Percentiles rank a stretch among this genome's conserved stretches.
phyloP scores from a whole-genome alignment of 2,113 vertebrate genomes.

The Mobula hypostoma region DNA sequence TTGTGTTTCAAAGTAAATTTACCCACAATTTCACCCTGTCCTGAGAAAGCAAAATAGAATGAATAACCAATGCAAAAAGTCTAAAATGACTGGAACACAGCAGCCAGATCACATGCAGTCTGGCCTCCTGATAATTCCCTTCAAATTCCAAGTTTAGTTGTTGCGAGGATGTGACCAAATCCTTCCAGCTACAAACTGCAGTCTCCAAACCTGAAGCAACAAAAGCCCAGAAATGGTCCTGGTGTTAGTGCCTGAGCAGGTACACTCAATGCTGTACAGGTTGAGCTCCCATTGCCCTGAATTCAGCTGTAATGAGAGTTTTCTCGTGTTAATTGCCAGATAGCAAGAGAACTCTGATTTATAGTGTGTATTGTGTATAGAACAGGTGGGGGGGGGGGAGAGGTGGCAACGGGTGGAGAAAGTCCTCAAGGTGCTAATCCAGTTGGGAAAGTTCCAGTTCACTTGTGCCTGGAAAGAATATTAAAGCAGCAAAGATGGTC shows the following conservation, averaged over 20 bases:
- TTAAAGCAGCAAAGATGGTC: not conserved
- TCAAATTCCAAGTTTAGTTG: no score
- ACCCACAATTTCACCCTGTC: no score
- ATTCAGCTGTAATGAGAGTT: conserved; percentile 15
- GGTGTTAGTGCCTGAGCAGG: not conserved
- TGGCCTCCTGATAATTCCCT: no score
- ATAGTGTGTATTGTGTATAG: not conserved
- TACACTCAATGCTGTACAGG: not conserved
- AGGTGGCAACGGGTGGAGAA: not conserved
- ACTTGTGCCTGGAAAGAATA: conserved; percentile 15
- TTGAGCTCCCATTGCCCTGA: not conserved
- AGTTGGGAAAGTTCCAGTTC: not conserved
- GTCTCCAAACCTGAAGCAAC: not conserved
- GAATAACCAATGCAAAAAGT: no score
- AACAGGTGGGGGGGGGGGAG: not conserved
- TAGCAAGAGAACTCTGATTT: no score
- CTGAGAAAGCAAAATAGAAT: no score
- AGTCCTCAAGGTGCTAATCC: not conserved
- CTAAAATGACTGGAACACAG: no score
- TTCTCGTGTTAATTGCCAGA: not conserved
- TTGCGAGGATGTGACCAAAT: no score
- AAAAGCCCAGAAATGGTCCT: no score
- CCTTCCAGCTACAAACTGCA: not conserved
- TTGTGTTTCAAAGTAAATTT: no score
- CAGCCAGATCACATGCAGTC: no score